Percentiles rank a stretch among this genome's conserved stretches.
These are phyloP conservation scores for Eumaeus atala DNA, from an alignment of 1,140 invertebrate genomes.

Conservation along the genomic window DNA sequence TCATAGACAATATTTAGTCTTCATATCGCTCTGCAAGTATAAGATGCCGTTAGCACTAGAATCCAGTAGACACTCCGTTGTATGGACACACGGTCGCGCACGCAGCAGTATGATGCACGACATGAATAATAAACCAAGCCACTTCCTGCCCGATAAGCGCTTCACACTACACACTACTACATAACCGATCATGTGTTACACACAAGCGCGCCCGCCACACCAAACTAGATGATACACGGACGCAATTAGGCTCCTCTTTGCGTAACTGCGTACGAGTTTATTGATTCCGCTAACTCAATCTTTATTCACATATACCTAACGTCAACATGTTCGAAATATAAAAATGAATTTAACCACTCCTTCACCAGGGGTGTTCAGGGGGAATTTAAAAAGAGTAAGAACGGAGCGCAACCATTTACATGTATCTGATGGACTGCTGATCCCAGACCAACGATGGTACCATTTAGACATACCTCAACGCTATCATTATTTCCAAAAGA, in stretches of 20 bases:
- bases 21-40: constrained; percentile 46
- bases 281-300: constrained; percentile 31
- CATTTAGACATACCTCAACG: too few species aligned
- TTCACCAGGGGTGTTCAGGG: too few species aligned
- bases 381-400: too few species aligned
- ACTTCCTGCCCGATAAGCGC: constrained; percentile 70
- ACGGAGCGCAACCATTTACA: too few species aligned
- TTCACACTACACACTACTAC: constrained; percentile 52
- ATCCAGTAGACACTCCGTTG: not conserved
- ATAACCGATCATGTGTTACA: constrained; percentile 37
- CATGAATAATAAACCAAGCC: constrained; percentile 70
- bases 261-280: constrained; percentile 20
- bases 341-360: too few species aligned
- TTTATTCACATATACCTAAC: constrained; percentile 30
- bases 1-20: constrained; percentile 20
- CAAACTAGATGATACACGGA: constrained; percentile 24
- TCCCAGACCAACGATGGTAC: too few species aligned
- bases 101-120: constrained; percentile 63
- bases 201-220: constrained; percentile 29
- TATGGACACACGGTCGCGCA: constrained; percentile 31
- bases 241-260: constrained; percentile 24
- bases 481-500: too few species aligned
- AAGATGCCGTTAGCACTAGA: constrained; percentile 49
- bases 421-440: too few species aligned
- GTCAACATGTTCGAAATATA: too few species aligned